Conservation (phyloP, 2,113 vertebrate species). For the Spea multiplicata region DNA sequence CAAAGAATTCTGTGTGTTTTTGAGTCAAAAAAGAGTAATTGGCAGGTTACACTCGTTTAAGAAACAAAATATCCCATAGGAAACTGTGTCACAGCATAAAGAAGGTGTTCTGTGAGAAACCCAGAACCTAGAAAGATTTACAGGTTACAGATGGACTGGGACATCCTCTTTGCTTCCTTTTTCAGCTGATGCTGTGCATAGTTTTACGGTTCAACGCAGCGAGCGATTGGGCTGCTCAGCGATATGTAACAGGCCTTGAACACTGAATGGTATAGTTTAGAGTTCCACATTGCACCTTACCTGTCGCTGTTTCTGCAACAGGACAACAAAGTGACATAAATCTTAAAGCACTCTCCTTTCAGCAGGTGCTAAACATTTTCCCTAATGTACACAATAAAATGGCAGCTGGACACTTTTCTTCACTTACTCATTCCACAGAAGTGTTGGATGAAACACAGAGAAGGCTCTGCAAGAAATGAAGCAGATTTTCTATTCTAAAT, state of each 20-base stretch:
- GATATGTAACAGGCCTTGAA: constrained; percentile 24
- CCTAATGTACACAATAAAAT: constrained; percentile 17
- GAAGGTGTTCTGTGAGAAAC: constrained; percentile 42
- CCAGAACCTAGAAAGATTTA: constrained; percentile 35
- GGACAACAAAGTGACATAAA: constrained; percentile 18
- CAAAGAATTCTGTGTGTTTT: constrained; percentile 30
- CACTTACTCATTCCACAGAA: constrained; percentile 21
- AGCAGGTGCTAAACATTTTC: constrained; percentile 34
- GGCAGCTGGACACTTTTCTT: constrained; percentile 40
- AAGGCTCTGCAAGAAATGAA: constrained; percentile 36
- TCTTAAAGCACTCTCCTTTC: constrained; percentile 28
- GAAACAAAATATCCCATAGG: constrained; percentile 42
- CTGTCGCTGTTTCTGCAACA: constrained; percentile 18
- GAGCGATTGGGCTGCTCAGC: constrained; percentile 19
- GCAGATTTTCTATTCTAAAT: constrained; percentile 35
- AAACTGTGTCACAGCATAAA: constrained; percentile 46
- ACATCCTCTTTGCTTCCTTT: constrained; percentile 41
- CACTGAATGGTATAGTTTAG: constrained; percentile 15
- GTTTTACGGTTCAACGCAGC: constrained; percentile 21
- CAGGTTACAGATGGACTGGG: constrained; percentile 45
- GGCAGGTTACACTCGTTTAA: constrained; percentile 35
- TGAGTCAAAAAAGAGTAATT: constrained; percentile 22
- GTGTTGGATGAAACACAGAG: constrained; percentile 37
- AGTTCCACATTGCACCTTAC: constrained; percentile 27
- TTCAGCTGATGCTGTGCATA: constrained; percentile 8